phyloP scores from a whole-genome alignment of 2,797 vertebrate species.

The Scleropages formosus region DNA sequence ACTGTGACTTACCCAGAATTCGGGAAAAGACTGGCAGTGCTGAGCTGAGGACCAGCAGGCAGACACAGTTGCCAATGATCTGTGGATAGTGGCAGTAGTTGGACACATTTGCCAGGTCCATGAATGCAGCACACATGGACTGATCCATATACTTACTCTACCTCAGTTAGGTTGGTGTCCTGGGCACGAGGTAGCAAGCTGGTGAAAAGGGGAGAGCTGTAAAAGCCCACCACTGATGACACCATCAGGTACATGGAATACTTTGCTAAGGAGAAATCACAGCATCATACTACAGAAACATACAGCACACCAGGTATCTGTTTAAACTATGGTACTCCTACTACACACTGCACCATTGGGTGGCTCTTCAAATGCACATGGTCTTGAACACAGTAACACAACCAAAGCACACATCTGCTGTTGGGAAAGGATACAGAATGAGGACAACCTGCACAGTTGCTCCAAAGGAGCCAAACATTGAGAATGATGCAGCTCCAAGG shows the following conservation, averaged over 20 bases:
- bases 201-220: constrained; percentile 88
- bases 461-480: constrained; percentile 91
- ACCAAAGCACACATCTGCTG: not conserved
- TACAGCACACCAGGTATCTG: too few relatives aligned
- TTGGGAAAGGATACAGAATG: constrained; percentile 89
- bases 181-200: constrained; percentile 77
- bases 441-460: constrained; percentile 91
- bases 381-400: not conserved
- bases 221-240: constrained; percentile 93
- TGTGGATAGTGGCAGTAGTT: constrained; percentile 50
- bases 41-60: constrained; percentile 90
- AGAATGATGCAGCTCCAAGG: constrained; percentile 90
- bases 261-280: constrained; percentile 10
- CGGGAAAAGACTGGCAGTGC: constrained; percentile 94
- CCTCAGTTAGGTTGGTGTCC: constrained; percentile 93
- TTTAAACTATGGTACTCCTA: too few relatives aligned
- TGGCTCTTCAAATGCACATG: not conserved
- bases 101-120: too few relatives aligned
- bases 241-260: constrained; percentile 86
- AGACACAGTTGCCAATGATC: constrained; percentile 97
- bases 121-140: not conserved
- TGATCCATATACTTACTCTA: constrained; percentile 48
- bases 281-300: not conserved
- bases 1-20: constrained; percentile 81
- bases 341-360: not conserved